Evolutionary conservation across 2,113 vertebrate genomes (phyloP).

Genomic region (Nestor notabilis): DNA sequence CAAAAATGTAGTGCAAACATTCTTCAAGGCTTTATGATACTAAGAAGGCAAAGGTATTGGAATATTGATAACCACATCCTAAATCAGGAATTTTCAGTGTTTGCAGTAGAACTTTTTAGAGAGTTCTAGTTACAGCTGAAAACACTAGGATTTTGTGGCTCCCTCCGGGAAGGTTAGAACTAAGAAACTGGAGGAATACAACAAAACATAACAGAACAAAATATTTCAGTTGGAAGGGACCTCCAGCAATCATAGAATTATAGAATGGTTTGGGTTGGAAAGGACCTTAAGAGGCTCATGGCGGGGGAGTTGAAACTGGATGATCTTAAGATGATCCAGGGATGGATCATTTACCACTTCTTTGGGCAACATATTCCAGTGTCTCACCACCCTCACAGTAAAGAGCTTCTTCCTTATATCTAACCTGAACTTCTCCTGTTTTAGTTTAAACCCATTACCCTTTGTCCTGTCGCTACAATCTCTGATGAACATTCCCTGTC

Average conservation of each 20-base stretch:
- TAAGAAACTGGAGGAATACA: not conserved
- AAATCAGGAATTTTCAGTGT: not conserved
- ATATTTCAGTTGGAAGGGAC: not conserved
- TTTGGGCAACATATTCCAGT: not conserved
- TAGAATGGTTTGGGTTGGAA: not conserved
- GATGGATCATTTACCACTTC: not conserved
- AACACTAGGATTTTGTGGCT: not conserved
- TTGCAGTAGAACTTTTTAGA: not conserved
- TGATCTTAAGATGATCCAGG: too few species aligned
- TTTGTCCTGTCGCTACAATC: not conserved
- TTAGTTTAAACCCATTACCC: not conserved
- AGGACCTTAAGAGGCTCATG: not conserved
- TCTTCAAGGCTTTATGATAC: not conserved
- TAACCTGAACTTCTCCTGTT: not conserved
- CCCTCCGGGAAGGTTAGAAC: not conserved
- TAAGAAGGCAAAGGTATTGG: not conserved
- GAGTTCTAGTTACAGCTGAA: not conserved
- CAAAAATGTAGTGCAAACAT: not conserved
- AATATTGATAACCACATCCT: not conserved
- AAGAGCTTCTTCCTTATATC: not conserved
- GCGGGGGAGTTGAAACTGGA: too few species aligned
- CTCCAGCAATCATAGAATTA: not conserved
- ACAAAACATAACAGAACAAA: too few species aligned
- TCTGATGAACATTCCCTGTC: not conserved
- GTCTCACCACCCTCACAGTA: not conserved